Conservation (phyloP, 2,888 invertebrate genomes). For the Pterobdella sp. region DNA sequence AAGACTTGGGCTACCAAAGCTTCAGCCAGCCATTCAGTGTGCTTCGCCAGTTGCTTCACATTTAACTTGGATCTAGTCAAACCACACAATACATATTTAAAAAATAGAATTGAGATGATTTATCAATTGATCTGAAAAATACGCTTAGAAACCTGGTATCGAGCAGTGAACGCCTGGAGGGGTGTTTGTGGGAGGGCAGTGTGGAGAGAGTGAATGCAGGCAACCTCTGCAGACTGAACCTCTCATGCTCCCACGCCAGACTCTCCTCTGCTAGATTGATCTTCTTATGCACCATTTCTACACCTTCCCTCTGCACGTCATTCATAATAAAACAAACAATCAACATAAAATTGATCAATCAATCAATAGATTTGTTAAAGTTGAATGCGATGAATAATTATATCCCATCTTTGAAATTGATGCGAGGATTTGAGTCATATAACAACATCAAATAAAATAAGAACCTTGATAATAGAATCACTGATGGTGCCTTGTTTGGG, state of each 20-base stretch:
- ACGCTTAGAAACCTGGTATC: slow-evolving; percentile 48
- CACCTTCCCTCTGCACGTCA: slow-evolving; percentile 43
- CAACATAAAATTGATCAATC: neutral
- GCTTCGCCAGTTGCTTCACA: slow-evolving; percentile 58
- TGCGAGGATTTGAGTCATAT: neutral
- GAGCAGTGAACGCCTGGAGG: slow-evolving; percentile 49
- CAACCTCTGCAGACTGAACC: slow-evolving; percentile 81
- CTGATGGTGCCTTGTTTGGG: slow-evolving; percentile 76
- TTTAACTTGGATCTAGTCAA: slow-evolving; percentile 51
- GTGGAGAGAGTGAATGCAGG: slow-evolving; percentile 85
- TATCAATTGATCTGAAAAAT: neutral
- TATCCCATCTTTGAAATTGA: neutral
- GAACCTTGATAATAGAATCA: slow-evolving; percentile 54
- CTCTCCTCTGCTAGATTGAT: slow-evolving; percentile 87
- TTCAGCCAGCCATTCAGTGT: slow-evolving; percentile 70
- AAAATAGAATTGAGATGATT: neutral
- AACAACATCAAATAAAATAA: slow-evolving; percentile 28
- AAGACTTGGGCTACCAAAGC: slow-evolving; percentile 64
- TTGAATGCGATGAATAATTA: neutral
- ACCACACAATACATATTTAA: neutral
- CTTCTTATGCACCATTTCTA: slow-evolving; percentile 69
- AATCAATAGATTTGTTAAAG: neutral
- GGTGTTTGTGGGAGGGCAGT: slow-evolving; percentile 53
- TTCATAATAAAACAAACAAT: neutral
- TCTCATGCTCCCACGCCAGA: slow-evolving; percentile 92